phyloP scores from a whole-genome alignment of 2,113 vertebrate genomes.

The Collichthys lucidus region DNA sequence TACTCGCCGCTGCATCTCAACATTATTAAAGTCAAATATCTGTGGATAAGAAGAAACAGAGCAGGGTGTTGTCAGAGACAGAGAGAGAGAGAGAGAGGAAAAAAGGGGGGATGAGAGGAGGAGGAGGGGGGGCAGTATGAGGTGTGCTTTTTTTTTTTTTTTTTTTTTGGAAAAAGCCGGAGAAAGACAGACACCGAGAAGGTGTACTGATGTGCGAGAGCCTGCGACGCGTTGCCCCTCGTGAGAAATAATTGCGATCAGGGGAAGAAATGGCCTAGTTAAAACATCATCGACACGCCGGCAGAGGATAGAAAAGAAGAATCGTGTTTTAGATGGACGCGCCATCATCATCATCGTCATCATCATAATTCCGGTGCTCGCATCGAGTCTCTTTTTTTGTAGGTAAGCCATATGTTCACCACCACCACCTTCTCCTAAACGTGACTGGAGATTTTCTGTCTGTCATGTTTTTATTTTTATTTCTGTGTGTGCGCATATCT shows the following conservation, averaged over 20 bases:
- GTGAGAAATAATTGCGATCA: constrained; percentile 76
- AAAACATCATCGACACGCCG: constrained; percentile 47
- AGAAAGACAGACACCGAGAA: constrained; percentile 80
- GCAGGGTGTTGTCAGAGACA: constrained; percentile 76
- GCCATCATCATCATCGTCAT: constrained; percentile 59
- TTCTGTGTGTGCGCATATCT: constrained; percentile 64
- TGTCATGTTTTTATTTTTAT: constrained; percentile 22
- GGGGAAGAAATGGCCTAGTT: constrained; percentile 80
- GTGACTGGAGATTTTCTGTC: constrained; percentile 59
- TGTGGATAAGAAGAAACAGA: constrained; percentile 66
- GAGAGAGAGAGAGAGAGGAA: too few relatives aligned
- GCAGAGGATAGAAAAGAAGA: constrained; percentile 64
- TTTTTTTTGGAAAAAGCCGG: constrained; percentile 79
- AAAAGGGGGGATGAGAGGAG: constrained; percentile 67
- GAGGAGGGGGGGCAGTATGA: constrained; percentile 71
- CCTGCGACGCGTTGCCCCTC: constrained; percentile 78
- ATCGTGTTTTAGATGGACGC: constrained; percentile 64
- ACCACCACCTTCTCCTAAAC: constrained; percentile 44
- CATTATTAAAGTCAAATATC: constrained; percentile 69
- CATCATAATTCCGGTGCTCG: constrained; percentile 64
- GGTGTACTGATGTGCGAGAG: constrained; percentile 78
- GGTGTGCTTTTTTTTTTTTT: constrained; percentile 82
- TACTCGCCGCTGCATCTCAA: constrained; percentile 48
- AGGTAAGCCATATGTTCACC: constrained; percentile 77
- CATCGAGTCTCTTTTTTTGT: constrained; percentile 57